phyloP scores from a whole-genome alignment of 2,113 vertebrate genomes.

The Platichthys stellatus region DNA sequence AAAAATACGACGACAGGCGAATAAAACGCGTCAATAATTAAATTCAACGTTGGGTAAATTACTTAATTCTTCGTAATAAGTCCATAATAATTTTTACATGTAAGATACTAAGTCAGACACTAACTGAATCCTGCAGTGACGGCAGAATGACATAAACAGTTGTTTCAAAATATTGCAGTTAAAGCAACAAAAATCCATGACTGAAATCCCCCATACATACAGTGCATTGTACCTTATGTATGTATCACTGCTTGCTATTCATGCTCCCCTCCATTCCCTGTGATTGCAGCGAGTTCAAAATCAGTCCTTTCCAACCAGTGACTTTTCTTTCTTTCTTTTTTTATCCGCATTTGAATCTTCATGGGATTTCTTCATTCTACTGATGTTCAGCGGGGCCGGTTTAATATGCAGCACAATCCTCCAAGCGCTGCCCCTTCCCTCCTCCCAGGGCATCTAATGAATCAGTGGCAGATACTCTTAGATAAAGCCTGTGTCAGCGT shows the following conservation, averaged over 20 bases:
- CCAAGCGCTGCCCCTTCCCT: slow-evolving; percentile 61
- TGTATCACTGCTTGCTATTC: background rate
- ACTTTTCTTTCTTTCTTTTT: slow-evolving; percentile 49
- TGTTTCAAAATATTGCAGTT: background rate
- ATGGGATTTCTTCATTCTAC: slow-evolving; percentile 55
- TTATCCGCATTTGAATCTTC: slow-evolving; percentile 55
- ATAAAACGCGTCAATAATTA: slow-evolving; percentile 11
- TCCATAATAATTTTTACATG: background rate
- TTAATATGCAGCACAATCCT: slow-evolving; percentile 72
- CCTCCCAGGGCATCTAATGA: slow-evolving; percentile 66
- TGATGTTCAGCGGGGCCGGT: slow-evolving; percentile 61
- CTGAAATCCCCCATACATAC: background rate
- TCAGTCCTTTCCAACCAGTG: slow-evolving; percentile 3
- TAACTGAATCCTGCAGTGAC: background rate
- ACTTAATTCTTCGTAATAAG: background rate
- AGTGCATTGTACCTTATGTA: slow-evolving; percentile 8
- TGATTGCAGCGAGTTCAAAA: background rate
- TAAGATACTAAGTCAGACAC: background rate
- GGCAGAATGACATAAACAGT: background rate
- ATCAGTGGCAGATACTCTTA: slow-evolving; percentile 61
- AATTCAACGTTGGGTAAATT: slow-evolving; percentile 22
- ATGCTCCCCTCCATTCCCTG: slow-evolving; percentile 1
- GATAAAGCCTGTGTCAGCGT: slow-evolving; percentile 55
- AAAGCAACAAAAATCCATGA: slow-evolving; percentile 2
- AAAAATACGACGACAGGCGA: slow-evolving; percentile 15